These are phyloP conservation scores for Pholis gunnellus DNA, from an alignment of 2,113 vertebrate species.

Conservation along the genomic window DNA sequence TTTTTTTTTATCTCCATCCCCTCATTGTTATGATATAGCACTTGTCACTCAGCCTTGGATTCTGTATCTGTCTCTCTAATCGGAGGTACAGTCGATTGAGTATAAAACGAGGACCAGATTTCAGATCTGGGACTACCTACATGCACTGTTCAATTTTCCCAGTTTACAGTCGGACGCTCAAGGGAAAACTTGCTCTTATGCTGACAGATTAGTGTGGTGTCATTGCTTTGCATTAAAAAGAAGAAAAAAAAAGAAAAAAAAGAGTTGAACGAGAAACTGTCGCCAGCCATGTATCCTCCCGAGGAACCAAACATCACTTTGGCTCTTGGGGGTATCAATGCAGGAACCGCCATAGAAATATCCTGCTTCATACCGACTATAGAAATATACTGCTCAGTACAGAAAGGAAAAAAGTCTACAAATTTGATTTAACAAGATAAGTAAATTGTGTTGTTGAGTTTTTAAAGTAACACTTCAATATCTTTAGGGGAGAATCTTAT, in stretches of 20 bases:
- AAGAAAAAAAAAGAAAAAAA: constrained; percentile 44
- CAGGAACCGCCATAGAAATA: constrained; percentile 94
- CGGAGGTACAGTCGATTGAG: constrained; percentile 97
- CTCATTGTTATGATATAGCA: constrained; percentile 95
- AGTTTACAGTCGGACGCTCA: constrained; percentile 97
- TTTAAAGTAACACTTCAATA: constrained; percentile 88
- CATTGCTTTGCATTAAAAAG: constrained; percentile 86
- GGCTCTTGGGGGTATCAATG: constrained; percentile 82
- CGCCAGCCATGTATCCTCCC: constrained; percentile 90
- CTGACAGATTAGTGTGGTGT: constrained; percentile 86
- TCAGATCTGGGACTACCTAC: constrained; percentile 92
- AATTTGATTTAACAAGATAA: constrained; percentile 87
- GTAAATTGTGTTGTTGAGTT: constrained; percentile 74
- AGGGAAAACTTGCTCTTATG: constrained; percentile 96
- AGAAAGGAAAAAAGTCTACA: constrained; percentile 86
- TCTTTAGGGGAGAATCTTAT: constrained; percentile 94
- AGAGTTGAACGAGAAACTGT: constrained; percentile 77
- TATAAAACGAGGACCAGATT: constrained; percentile 95
- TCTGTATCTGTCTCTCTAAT: constrained; percentile 97
- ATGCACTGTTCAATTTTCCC: constrained; percentile 99
- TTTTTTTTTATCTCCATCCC: constrained; percentile 82
- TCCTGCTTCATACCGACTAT: constrained; percentile 85
- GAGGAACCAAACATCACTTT: constrained; percentile 85
- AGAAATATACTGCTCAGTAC: constrained; percentile 89
- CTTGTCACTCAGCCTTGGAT: constrained; percentile 97